Conservation (phyloP, 2,888 invertebrate genomes). For the Agriopis leucophaearia region DNA sequence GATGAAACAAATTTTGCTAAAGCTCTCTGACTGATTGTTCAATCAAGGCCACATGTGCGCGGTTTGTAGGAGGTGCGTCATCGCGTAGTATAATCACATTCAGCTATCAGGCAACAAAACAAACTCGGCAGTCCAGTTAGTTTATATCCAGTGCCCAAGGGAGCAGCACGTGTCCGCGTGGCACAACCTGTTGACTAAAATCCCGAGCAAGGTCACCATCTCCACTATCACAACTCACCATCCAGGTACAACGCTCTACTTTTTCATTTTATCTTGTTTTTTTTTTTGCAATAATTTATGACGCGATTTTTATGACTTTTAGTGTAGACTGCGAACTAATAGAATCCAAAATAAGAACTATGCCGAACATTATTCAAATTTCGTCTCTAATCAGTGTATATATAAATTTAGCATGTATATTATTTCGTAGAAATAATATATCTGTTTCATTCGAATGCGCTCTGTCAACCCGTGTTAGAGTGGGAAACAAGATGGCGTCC, state of each 20-base stretch:
- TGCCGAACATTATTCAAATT: neutral
- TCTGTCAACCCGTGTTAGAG: neutral
- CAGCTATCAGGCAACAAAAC: neutral
- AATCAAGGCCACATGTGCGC: neutral
- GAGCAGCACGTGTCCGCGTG: neutral
- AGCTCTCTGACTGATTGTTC: neutral
- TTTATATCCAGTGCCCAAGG: neutral
- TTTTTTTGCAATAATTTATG: too few relatives aligned
- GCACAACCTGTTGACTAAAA: neutral
- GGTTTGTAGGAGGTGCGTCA: neutral
- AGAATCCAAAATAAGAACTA: neutral
- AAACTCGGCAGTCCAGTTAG: neutral
- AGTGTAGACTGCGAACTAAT: neutral
- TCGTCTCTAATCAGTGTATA: neutral
- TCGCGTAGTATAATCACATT: neutral
- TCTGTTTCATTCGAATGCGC: neutral
- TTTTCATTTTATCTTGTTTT: neutral
- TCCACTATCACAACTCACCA: neutral
- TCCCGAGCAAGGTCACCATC: too few relatives aligned
- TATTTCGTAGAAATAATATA: neutral
- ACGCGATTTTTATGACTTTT: too few relatives aligned
- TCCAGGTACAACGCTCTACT: neutral
- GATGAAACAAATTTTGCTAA: too few relatives aligned
- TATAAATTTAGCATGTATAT: neutral
- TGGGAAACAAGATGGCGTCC: neutral